Percentiles rank a stretch among this genome's conserved stretches.
phyloP scores from a whole-genome alignment of 2,888 invertebrate species.

The Melieria omissa region DNA sequence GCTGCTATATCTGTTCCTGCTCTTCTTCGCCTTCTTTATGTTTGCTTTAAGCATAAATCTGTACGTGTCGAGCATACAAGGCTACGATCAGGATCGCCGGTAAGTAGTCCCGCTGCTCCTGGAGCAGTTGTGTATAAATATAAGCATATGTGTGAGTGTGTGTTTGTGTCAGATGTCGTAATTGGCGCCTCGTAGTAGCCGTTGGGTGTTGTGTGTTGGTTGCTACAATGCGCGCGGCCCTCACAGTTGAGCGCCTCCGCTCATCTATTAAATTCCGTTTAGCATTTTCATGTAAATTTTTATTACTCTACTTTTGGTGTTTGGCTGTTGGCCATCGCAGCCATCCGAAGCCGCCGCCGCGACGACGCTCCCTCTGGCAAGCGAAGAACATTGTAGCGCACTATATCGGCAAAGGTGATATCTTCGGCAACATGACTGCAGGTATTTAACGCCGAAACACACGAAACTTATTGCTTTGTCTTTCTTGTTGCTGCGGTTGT shows the following conservation, averaged over 20 bases:
- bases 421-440: conserved; percentile 82
- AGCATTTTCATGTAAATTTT: conserved; percentile 22
- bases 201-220: not conserved
- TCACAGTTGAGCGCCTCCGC: conserved; percentile 25
- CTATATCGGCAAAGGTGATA: conserved; percentile 84
- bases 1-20: conserved; percentile 63
- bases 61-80: conserved; percentile 62
- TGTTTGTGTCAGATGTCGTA: conserved; percentile 4
- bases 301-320: conserved; percentile 7
- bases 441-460: conserved; percentile 64
- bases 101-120: conserved; percentile 33
- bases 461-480: conserved; percentile 17
- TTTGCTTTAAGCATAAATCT: conserved; percentile 66
- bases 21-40: conserved; percentile 67
- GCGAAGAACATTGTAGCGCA: conserved; percentile 79
- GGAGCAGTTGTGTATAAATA: not conserved
- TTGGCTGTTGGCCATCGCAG: conserved; percentile 38
- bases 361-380: conserved; percentile 59
- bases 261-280: conserved; percentile 15
- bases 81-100: conserved; percentile 39
- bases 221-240: conserved; percentile 13
- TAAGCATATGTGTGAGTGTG: not conserved
- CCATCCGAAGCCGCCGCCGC: conserved; percentile 61
- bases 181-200: conserved; percentile 40
- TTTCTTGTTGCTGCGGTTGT: conserved; percentile 22